phyloP scores from a whole-genome alignment of 2,113 vertebrate species.

The Podiceps cristatus region DNA sequence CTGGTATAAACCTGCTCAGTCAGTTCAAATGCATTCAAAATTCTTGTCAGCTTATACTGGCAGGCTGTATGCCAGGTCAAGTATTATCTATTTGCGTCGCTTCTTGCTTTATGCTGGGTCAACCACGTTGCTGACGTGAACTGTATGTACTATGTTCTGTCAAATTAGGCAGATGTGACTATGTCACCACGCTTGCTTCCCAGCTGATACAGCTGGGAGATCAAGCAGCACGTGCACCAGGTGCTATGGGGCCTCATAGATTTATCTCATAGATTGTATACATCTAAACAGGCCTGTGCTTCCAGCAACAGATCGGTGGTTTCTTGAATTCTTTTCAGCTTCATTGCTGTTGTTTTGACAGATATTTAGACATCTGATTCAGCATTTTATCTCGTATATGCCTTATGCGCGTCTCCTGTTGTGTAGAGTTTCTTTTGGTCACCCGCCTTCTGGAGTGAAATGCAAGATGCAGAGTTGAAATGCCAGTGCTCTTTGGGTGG shows the following conservation, averaged over 20 bases:
- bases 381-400: neutral
- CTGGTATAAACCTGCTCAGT: neutral
- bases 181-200: accelerated
- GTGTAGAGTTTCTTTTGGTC: neutral
- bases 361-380: neutral
- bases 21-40: neutral
- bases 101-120: neutral
- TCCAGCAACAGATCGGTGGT: neutral
- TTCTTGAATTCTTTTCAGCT: neutral
- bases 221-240: neutral
- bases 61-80: neutral
- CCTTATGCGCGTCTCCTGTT: neutral
- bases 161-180: neutral
- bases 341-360: neutral
- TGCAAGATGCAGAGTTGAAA: neutral
- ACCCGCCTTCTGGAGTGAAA: neutral
- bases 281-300: neutral
- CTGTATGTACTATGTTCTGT: neutral
- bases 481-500: neutral
- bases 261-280: neutral
- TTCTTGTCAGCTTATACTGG: neutral
- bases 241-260: neutral
- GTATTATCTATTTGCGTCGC: neutral
- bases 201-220: neutral
- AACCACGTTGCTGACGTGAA: neutral